A percentile compares a stretch with the other conserved stretches of the same genome.
These are phyloP conservation scores for Drosophila burlai DNA, from an alignment of 1,140 invertebrate genomes.

Conservation along the genomic window DNA sequence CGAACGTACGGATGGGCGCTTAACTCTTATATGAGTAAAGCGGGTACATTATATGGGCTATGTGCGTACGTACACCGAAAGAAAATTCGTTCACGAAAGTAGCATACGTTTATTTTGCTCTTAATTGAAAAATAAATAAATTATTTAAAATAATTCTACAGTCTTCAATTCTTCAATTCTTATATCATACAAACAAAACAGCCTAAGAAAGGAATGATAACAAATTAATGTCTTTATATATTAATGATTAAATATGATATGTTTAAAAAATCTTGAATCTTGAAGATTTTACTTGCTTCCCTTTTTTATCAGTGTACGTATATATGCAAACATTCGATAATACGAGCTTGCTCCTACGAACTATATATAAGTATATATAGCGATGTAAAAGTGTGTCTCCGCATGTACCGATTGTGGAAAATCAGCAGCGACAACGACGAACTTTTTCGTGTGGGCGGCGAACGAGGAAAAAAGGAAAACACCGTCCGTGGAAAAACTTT, in stretches of 20 bases:
- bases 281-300: neutral
- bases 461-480: constrained; percentile 63
- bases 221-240: too few species aligned
- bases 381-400: constrained; percentile 46
- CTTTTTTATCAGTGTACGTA: constrained; percentile 1
- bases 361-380: constrained; percentile 34
- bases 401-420: constrained; percentile 36
- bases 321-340: constrained; percentile 35
- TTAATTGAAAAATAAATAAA: too few species aligned
- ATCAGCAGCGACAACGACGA: constrained; percentile 61
- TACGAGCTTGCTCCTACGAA: constrained; percentile 1
- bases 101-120: too few species aligned
- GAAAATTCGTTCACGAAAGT: neutral
- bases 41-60: constrained; percentile 52
- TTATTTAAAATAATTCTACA: too few species aligned
- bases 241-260: neutral
- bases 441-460: constrained; percentile 68
- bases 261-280: neutral
- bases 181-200: neutral
- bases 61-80: neutral
- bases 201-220: too few species aligned
- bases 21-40: constrained; percentile 66
- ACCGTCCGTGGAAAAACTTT: constrained; percentile 73
- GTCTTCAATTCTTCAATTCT: too few species aligned
- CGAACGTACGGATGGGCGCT: constrained; percentile 63